These are phyloP conservation scores for Phaenicophaeus curvirostris DNA, from an alignment of 2,797 vertebrate species.

Conservation along the genomic window DNA sequence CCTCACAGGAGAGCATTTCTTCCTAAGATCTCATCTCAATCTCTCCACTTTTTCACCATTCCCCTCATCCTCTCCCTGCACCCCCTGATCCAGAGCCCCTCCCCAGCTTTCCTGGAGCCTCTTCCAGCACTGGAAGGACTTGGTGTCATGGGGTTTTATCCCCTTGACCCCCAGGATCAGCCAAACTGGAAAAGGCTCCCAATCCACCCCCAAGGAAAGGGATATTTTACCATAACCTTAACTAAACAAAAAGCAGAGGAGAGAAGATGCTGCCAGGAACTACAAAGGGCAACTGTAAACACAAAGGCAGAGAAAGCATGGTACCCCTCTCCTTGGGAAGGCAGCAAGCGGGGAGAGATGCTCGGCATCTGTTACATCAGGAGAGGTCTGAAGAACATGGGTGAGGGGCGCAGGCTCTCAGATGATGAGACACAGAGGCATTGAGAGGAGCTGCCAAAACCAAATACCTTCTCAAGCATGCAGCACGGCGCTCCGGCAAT, in stretches of 20 bases:
- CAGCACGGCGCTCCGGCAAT: fast-evolving
- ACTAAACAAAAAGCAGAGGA: constrained; percentile 24
- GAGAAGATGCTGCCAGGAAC: constrained; percentile 42
- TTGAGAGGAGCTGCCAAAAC: neutral
- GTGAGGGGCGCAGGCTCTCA: neutral
- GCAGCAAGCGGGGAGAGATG: fast-evolving
- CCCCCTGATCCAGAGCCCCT: too few species aligned
- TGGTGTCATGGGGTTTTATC: neutral
- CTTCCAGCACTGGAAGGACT: neutral
- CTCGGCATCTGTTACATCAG: neutral
- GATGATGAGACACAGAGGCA: neutral
- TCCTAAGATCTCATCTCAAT: too few species aligned
- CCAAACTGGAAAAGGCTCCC: neutral
- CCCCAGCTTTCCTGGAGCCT: too few species aligned
- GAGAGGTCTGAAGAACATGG: too few species aligned
- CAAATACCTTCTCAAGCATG: neutral
- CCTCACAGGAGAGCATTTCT: too few species aligned
- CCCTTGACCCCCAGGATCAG: neutral
- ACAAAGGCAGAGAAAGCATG: neutral
- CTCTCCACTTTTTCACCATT: too few species aligned
- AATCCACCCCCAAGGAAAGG: neutral
- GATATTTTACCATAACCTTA: constrained; percentile 19
- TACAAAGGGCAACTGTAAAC: constrained; percentile 45
- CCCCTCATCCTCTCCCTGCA: too few species aligned
- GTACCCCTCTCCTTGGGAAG: neutral